Evolutionary conservation across 2,113 vertebrate genomes (phyloP).

Genomic region (Hiodon alosoides): DNA sequence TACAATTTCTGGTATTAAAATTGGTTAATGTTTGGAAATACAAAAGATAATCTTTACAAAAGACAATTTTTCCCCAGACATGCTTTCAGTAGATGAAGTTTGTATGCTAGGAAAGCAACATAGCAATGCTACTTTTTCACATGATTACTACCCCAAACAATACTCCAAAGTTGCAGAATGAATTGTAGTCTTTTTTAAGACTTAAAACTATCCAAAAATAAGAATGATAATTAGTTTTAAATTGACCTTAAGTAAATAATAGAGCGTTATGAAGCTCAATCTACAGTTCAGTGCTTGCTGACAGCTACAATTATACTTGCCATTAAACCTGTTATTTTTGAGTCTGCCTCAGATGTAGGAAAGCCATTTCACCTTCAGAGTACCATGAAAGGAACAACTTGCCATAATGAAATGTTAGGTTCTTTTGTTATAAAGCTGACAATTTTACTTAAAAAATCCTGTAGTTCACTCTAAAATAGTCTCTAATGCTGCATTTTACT

Average conservation of each 20-base stretch:
- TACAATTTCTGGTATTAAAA: no score
- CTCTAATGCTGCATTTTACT: no score
- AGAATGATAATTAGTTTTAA: conserved; percentile 54
- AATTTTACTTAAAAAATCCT: no score
- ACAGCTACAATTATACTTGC: conserved; percentile 35
- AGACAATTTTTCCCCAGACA: background rate
- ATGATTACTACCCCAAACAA: conserved; percentile 46
- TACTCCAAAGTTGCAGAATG: conserved; percentile 50
- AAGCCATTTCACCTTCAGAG: no score
- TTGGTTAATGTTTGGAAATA: no score
- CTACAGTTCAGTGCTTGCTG: conserved; percentile 22
- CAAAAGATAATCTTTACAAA: background rate
- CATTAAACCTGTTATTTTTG: conserved; percentile 31
- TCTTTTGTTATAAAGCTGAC: no score
- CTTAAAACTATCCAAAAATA: conserved; percentile 40
- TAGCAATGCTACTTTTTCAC: conserved; percentile 48
- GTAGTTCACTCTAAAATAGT: no score
- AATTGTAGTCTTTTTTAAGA: conserved; percentile 56
- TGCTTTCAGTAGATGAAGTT: conserved; percentile 28
- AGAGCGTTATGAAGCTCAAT: conserved; percentile 42
- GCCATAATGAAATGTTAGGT: no score
- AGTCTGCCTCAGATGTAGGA: conserved; percentile 2
- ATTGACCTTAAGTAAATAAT: conserved; percentile 40
- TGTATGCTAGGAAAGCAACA: conserved; percentile 54
- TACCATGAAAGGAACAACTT: no score